Evolutionary conservation across 2,797 vertebrate genomes (phyloP), one percentile per base, ranked within the genome.

Genomic region (Mus caroli): DNA sequence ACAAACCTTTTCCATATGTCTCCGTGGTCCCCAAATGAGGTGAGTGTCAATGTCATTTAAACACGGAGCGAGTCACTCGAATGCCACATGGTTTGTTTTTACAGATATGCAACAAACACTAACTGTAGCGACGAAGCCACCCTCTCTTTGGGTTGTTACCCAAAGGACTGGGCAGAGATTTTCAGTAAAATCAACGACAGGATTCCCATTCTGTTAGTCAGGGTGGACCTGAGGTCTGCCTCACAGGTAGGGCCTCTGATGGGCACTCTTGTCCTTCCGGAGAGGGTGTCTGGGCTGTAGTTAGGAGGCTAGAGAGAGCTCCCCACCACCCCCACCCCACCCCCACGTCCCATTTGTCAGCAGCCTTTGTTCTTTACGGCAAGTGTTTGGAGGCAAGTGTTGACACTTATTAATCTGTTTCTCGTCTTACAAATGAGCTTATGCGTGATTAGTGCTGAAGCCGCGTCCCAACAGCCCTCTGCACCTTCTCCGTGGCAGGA

Each of bases 321-420:
- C 95, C 95, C 91, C 95, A 91, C 83, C 83, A 78, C 54, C 96
- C 85, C 94, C 96, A 90, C 95, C n/a, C n/a, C n/a, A n/a, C n/a
- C n/a, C n/a, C 92, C 86, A 90, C 46, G 64, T 96, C 96, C 97
- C 95, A 93, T 97, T 98, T 98, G 93, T 56, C 96, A 69, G 96
- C 97, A 92, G 97, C 96, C 98, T 98, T 98, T 97, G 97, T 98
- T 98, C 97, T 96, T 97, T 97, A 98, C 98, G 97, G 98, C 98
- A 98, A 99, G 98, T 99, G 99, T 99, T 99, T 99, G 99, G 98
- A 98, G 97, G 98, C 98, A 98, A 99, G 98, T 99, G 99, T 99
- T 99, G 99, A 99, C 99, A 99, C 99, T 98, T 99, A 99, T 99
- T 99, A 99, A 99, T 99, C 99, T 99, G 99, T 99, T 99, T 99